These are phyloP conservation scores for Thryonomys swinderianus DNA, from an alignment of 2,113 vertebrate species.

Conservation along the genomic window DNA sequence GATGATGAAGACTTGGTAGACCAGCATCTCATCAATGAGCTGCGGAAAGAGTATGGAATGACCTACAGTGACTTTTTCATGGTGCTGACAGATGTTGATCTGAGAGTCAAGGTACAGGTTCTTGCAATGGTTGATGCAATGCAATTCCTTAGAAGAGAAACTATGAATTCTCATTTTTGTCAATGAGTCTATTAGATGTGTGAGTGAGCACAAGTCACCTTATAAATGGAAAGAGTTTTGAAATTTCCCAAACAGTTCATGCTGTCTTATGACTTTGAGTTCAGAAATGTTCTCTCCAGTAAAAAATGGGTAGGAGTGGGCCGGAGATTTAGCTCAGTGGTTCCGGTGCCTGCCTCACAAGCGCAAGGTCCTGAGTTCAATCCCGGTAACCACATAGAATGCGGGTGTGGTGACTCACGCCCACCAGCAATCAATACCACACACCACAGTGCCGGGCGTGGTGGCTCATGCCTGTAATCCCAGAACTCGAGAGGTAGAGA, in stretches of 20 bases:
- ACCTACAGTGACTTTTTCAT: slow-evolving; percentile 97
- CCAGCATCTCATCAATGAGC: slow-evolving; percentile 94
- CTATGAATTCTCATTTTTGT: not conserved
- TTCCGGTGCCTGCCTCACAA: too few relatives aligned
- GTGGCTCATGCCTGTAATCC: too few relatives aligned
- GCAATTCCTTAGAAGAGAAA: not conserved
- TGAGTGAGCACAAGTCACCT: slow-evolving; percentile 28
- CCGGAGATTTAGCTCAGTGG: too few relatives aligned
- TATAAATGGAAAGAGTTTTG: not conserved
- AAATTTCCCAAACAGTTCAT: slow-evolving; percentile 1
- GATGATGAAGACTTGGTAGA: slow-evolving; percentile 95
- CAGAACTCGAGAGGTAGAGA: too few relatives aligned
- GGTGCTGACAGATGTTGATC: slow-evolving; percentile 96
- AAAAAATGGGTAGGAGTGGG: not conserved
- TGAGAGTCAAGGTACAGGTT: slow-evolving; percentile 93
- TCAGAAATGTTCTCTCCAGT: slow-evolving; percentile 5
- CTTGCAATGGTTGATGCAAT: not conserved
- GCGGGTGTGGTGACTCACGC: too few relatives aligned
- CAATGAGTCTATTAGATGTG: not conserved
- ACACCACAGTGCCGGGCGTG: too few relatives aligned
- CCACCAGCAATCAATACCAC: too few relatives aligned
- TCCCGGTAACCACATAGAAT: too few relatives aligned
- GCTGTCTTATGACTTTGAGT: not conserved
- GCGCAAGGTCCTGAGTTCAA: too few relatives aligned
- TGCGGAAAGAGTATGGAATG: slow-evolving; percentile 97